phyloP scores from a whole-genome alignment of 2,113 vertebrate genomes.

The Pterocles orientalis region DNA sequence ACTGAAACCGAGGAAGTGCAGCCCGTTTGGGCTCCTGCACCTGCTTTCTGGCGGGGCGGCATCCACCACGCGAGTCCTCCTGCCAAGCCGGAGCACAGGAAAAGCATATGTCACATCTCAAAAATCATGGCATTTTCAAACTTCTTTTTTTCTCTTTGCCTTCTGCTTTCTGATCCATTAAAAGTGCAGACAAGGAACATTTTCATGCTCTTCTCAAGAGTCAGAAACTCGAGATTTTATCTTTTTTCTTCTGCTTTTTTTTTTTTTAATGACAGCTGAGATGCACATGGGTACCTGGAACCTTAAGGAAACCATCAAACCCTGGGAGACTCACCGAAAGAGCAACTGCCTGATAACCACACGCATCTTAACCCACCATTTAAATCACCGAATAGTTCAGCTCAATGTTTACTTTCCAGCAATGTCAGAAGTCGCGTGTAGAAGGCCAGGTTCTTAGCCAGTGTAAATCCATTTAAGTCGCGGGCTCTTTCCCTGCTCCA shows the following conservation, averaged over 20 bases:
- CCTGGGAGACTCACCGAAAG: neutral
- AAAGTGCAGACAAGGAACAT: constrained; percentile 48
- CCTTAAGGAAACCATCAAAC: constrained; percentile 23
- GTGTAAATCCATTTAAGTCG: constrained; percentile 32
- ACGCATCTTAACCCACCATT: neutral
- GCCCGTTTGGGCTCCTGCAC: constrained; percentile 24
- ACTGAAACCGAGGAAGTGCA: neutral
- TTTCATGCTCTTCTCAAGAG: constrained; percentile 42
- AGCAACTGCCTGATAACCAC: neutral
- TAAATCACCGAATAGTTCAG: constrained; percentile 22
- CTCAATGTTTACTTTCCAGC: constrained; percentile 69
- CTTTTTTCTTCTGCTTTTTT: neutral
- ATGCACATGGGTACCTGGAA: constrained; percentile 29
- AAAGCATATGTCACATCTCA: constrained; percentile 67
- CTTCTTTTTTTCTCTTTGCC: constrained; percentile 60
- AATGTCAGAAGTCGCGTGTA: constrained; percentile 59
- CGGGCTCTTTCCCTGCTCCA: constrained; percentile 30
- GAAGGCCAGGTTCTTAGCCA: constrained; percentile 58
- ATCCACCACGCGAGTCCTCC: constrained; percentile 35
- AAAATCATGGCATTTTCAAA: constrained; percentile 60
- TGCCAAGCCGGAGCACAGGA: constrained; percentile 44
- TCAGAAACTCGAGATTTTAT: neutral
- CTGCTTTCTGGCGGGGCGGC: constrained; percentile 48
- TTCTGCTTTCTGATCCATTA: constrained; percentile 56
- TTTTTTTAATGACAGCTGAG: neutral